Evolutionary conservation across 92 coral and sea anemone species (phyloP), one percentile per base, ranked within the genome.

Genomic region (Phymanthus crucifer): DNA sequence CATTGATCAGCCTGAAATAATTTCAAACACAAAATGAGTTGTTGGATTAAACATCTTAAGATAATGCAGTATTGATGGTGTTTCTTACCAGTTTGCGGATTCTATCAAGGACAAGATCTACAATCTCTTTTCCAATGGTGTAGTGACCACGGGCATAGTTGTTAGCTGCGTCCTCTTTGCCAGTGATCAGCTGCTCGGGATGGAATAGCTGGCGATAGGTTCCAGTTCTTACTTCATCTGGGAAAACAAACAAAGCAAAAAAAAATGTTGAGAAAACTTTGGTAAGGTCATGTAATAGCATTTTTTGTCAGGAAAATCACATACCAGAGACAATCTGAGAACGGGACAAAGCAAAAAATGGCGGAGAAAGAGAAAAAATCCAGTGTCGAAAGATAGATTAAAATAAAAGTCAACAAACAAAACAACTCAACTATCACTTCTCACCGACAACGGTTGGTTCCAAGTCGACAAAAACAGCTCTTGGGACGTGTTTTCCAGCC

Each of bases 91-190:
- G 87, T 71, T 91, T 91, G 18, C 94, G 82, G 10, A 91, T 87
- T 74, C 79, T 84, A 78, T 91, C 94, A 6, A 90, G 83, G 32
- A 91, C 94, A 66, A 66, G 80, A 81, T 91, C 94, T 31, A 91
- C 75, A n/a, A 88, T 66, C 24, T 82, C 82, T 70, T 94, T 94
- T 66, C 98, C 98, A 71, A 94, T 87, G 29, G 98, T 94, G 90
- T 91, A 94, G 70, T 94, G 98, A 32, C 98, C 98, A n/a, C 98
- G 93, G 72, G 98, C 98, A 75, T 94, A 94, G 82, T 93, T 93
- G 89, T 93, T 93, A 74, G 98, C 98, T 80, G 98, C 98, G 58
- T 93, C 98, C 77, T 94, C 98, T 75, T 94, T 94, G 65, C 98
- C 98, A 29, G 95, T 94, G 70, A 94, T 87, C 69, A 94, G 85